phyloP scores from a whole-genome alignment of 2,888 invertebrate species.

The Metallyticus violacea region DNA sequence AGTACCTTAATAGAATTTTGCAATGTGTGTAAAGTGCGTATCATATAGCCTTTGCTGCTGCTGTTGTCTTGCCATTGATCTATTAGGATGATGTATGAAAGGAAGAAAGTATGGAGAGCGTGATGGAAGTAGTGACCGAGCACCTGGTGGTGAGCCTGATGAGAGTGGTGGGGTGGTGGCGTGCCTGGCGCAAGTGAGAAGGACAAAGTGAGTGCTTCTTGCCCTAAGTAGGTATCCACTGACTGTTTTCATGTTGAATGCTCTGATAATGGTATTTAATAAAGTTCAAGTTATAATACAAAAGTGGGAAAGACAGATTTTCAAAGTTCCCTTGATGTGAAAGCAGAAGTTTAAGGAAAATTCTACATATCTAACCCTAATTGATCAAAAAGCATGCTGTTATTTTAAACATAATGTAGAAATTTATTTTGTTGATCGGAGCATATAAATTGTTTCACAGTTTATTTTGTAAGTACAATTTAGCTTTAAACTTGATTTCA shows the following conservation, averaged over 20 bases:
- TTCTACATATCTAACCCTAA: too few relatives aligned
- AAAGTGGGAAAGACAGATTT: too few relatives aligned
- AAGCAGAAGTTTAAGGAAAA: too few relatives aligned
- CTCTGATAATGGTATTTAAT: too few relatives aligned
- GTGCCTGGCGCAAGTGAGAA: background rate
- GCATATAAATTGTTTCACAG: too few relatives aligned
- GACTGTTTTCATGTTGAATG: background rate
- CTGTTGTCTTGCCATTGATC: conserved; percentile 11
- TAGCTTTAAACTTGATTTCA: too few relatives aligned
- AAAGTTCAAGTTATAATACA: too few relatives aligned
- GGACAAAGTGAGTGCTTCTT: conserved; percentile 4
- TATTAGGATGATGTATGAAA: conserved; percentile 14
- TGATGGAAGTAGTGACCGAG: conserved; percentile 14
- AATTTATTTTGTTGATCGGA: too few relatives aligned
- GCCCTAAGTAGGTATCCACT: background rate
- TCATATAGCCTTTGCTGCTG: background rate
- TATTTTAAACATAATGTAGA: too few relatives aligned
- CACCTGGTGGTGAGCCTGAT: background rate
- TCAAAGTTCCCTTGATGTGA: too few relatives aligned
- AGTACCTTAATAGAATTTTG: background rate
- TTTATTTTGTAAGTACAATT: too few relatives aligned
- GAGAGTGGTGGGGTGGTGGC: conserved; percentile 6
- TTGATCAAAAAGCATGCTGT: too few relatives aligned
- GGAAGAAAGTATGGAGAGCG: conserved; percentile 13
- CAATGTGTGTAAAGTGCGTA: background rate